These are phyloP conservation scores for Streblospio benedicti DNA, from an alignment of 1,140 invertebrate genomes.

Conservation along the genomic window DNA sequence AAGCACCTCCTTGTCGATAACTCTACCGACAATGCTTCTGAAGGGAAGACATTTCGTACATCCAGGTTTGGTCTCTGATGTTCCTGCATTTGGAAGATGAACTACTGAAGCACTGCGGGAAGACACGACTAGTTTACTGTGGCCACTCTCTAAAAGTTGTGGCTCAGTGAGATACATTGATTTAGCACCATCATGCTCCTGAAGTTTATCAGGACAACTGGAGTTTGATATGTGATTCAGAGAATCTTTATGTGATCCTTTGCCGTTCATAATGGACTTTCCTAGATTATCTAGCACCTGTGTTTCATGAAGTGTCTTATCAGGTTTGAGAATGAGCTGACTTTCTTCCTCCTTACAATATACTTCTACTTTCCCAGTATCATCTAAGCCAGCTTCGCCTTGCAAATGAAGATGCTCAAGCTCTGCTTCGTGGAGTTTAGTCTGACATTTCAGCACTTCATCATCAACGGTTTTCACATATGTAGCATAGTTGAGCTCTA, in stretches of 20 bases:
- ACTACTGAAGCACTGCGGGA: background rate
- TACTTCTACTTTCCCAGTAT: background rate
- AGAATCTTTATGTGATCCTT: too few relatives aligned
- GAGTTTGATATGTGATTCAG: too few relatives aligned
- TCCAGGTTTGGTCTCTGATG: background rate
- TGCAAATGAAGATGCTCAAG: background rate
- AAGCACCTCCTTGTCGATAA: conserved; percentile 5
- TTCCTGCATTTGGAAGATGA: background rate
- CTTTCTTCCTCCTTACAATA: background rate
- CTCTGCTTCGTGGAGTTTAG: background rate
- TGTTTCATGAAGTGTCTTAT: too few relatives aligned
- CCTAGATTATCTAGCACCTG: too few relatives aligned
- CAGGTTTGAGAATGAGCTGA: conserved; percentile 2
- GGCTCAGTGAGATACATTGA: too few relatives aligned
- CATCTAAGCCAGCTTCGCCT: background rate
- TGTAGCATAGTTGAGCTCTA: background rate
- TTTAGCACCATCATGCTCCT: too few relatives aligned
- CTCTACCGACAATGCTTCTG: background rate
- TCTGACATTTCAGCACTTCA: background rate
- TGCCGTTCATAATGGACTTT: too few relatives aligned
- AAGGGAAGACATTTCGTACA: background rate
- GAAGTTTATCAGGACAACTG: too few relatives aligned
- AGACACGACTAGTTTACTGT: conserved; percentile 4
- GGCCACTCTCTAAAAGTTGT: background rate
- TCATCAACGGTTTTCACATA: background rate